phyloP scores from a whole-genome alignment of 2,888 invertebrate genomes.

The Chrysolina haemoptera region DNA sequence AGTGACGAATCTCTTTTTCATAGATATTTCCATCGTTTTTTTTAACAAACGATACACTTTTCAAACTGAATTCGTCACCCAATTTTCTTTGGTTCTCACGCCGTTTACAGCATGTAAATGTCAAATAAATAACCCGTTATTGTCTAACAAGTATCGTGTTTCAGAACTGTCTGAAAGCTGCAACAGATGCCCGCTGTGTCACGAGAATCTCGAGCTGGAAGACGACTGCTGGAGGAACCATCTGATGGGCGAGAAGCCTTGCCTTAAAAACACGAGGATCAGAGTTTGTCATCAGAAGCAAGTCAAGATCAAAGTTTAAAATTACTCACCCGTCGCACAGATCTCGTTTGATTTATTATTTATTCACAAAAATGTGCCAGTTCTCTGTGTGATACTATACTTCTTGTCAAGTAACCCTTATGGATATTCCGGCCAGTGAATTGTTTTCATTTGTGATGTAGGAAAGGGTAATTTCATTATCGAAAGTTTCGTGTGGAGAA shows the following conservation, averaged over 20 bases:
- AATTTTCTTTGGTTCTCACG: too few relatives aligned
- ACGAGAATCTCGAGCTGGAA: slow-evolving; percentile 81
- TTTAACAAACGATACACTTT: too few relatives aligned
- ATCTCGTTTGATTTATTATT: neutral
- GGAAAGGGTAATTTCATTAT: too few relatives aligned
- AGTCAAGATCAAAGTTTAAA: slow-evolving; percentile 64
- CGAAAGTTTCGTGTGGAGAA: neutral
- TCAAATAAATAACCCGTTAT: too few relatives aligned
- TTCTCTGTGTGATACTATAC: neutral
- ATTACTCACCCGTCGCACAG: neutral
- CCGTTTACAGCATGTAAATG: too few relatives aligned
- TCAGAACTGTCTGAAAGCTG: slow-evolving; percentile 75
- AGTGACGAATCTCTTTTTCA: too few relatives aligned
- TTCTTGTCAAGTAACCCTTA: neutral
- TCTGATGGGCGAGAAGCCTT: slow-evolving; percentile 76
- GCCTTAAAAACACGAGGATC: slow-evolving; percentile 65
- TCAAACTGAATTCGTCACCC: too few relatives aligned
- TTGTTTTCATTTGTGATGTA: neutral
- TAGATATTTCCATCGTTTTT: too few relatives aligned
- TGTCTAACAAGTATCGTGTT: slow-evolving; percentile 32
- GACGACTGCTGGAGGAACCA: slow-evolving; percentile 89
- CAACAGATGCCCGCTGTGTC: slow-evolving; percentile 90
- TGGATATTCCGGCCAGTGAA: neutral
- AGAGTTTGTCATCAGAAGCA: slow-evolving; percentile 63
- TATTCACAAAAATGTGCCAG: neutral